These are phyloP conservation scores for Nyctalus aviator DNA, from an alignment of 2,797 vertebrate genomes.

Conservation along the genomic window DNA sequence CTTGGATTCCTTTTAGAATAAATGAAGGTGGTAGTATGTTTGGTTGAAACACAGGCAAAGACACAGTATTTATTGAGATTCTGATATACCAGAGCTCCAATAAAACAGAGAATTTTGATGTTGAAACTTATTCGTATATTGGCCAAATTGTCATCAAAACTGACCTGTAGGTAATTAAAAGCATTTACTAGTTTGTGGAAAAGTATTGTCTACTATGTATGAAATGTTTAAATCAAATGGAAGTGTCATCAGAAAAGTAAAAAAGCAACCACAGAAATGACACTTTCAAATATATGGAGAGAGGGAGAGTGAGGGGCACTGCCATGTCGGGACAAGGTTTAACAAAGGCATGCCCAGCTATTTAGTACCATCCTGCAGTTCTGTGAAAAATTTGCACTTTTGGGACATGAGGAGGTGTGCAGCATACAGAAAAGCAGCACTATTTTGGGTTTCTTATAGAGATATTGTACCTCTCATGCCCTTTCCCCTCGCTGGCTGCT, in stretches of 20 bases:
- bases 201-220: not conserved
- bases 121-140: not conserved
- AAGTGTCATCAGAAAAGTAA: not conserved
- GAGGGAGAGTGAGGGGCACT: not conserved
- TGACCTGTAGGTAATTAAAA: not conserved
- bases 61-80: not conserved
- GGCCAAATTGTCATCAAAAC: not conserved
- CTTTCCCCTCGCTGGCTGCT: conserved; percentile 62
- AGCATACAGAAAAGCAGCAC: conserved; percentile 8
- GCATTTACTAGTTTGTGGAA: not conserved
- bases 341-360: not conserved
- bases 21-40: not conserved
- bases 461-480: conserved; percentile 61
- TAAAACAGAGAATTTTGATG: not conserved
- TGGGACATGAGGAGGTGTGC: not conserved
- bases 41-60: not conserved
- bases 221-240: not conserved
- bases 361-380: not conserved
- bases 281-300: not conserved
- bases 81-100: not conserved
- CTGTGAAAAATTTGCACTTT: conserved; percentile 23
- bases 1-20: not conserved
- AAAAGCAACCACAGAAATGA: not conserved
- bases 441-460: conserved; percentile 64
- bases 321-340: not conserved